These are phyloP conservation scores for Paraplagusia blochii DNA, from an alignment of 2,113 vertebrate species.

Conservation along the genomic window DNA sequence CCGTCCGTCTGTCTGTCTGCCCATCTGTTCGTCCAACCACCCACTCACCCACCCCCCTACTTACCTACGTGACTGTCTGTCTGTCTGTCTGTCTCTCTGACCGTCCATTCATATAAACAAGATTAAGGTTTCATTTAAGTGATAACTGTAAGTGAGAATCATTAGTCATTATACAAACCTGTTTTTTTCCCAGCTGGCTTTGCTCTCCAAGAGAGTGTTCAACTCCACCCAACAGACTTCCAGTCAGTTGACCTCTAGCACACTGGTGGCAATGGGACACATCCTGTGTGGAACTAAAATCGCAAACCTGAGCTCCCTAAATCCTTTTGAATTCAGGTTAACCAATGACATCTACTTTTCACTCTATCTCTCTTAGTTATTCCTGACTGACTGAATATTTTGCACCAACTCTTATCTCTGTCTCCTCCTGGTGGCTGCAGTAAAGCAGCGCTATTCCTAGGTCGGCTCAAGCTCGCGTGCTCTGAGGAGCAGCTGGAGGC, in stretches of 20 bases:
- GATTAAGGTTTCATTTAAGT: no score
- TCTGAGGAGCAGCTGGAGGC: constrained; percentile 73
- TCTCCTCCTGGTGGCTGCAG: constrained; percentile 61
- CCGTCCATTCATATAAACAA: no score
- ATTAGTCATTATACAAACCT: background rate
- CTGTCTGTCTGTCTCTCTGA: no score
- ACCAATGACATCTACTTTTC: background rate
- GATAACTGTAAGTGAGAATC: background rate
- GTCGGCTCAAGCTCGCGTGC: constrained; percentile 70
- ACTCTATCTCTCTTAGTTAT: background rate
- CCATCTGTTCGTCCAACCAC: no score
- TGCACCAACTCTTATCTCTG: constrained; percentile 4
- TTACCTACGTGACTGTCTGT: no score
- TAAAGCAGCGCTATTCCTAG: constrained; percentile 75
- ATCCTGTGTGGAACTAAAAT: constrained; percentile 74
- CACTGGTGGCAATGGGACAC: constrained; percentile 75
- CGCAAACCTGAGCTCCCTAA: constrained; percentile 66
- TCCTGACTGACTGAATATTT: background rate
- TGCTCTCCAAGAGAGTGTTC: constrained; percentile 62
- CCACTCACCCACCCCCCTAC: no score
- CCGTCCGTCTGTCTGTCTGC: no score
- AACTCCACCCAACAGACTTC: constrained; percentile 64
- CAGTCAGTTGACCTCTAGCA: constrained; percentile 73
- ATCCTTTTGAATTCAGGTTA: constrained; percentile 79
- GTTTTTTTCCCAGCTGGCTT: constrained; percentile 55